Percentiles rank a stretch among this genome's conserved stretches.
Conservation (phyloP, 2,113 vertebrate species). For the Mormyrus lacerda region DNA sequence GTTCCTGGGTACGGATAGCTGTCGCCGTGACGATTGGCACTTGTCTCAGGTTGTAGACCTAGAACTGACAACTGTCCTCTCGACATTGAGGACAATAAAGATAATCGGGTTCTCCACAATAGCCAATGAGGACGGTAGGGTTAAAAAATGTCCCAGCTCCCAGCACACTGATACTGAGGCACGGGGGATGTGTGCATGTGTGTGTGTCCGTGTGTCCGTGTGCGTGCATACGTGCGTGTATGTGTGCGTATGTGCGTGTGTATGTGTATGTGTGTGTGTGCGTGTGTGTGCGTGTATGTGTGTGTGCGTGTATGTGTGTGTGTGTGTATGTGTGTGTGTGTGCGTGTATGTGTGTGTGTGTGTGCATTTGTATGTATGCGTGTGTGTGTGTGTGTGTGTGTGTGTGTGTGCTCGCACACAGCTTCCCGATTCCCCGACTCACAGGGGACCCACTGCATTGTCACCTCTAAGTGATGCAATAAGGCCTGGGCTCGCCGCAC, state of each 20-base stretch:
- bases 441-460: constrained; percentile 53
- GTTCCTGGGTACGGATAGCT: constrained; percentile 16
- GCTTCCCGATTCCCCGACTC: neutral
- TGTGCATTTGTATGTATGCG: neutral
- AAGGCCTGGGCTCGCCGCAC: constrained; percentile 55
- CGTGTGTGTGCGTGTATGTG: neutral
- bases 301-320: neutral
- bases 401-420: neutral
- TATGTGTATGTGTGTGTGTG: neutral
- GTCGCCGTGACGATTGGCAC: constrained; percentile 22
- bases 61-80: constrained; percentile 42
- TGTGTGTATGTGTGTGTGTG: neutral
- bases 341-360: neutral
- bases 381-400: neutral
- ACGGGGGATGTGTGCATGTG: neutral
- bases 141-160: constrained; percentile 43
- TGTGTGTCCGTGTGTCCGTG: neutral
- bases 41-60: constrained; percentile 43
- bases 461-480: constrained; percentile 67
- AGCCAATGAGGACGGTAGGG: constrained; percentile 30
- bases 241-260: neutral
- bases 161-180: neutral
- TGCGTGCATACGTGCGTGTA: neutral
- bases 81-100: constrained; percentile 47
- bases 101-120: constrained; percentile 50